Evolutionary conservation across 2,797 vertebrate species (phyloP), one percentile per base, ranked within the genome.

Genomic region (Pseudocheirus occidentalis): DNA sequence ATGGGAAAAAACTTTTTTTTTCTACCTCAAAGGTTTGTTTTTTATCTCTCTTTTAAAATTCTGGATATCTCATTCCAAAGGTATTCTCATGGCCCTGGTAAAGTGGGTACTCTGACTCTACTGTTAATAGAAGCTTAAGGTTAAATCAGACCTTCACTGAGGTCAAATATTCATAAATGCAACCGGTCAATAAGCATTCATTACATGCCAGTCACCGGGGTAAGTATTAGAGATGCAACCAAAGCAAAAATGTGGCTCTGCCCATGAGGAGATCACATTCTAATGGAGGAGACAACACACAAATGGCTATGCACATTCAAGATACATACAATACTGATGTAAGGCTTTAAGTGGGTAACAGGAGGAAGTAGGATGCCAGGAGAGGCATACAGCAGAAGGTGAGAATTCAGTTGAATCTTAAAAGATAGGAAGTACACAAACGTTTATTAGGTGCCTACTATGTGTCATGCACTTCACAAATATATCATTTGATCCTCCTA

Each of bases 11-110:
- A 54, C 21, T 59, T 91, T 14, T 31, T 16, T 24, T 57, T 1
- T 4, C n/a, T 11, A 50, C 7, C 91, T 90, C 66, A 55, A 55
- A 94, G 93, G 3, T 53, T 57, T 55, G n/a, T n/a, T 50, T 95
- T 94, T 59, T 90, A 12, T 50, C 55, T 58, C 50, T 89, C 89
- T 34, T 66, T 73, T 92, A 93, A 21, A 92, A 93, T 92, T 90
- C 93, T 92, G 62, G 1, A 12, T 90, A 16, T 55, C 56, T 95
- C 52, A 10, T 89, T 54, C 27, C 58, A 27, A 40, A 40, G 59
- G 40, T 57, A 31, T 18, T 81, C 16, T 56, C 50, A 13, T 40
- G 11, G 55, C 16, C 89, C 55, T 46, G 40, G 16, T 90, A 91
- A 91, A 90, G 46, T 55, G 21, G 56, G 1, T 50, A 58, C 12